phyloP scores from a whole-genome alignment of 92 coral and sea anemone species.

The Paramuricea clavata region DNA sequence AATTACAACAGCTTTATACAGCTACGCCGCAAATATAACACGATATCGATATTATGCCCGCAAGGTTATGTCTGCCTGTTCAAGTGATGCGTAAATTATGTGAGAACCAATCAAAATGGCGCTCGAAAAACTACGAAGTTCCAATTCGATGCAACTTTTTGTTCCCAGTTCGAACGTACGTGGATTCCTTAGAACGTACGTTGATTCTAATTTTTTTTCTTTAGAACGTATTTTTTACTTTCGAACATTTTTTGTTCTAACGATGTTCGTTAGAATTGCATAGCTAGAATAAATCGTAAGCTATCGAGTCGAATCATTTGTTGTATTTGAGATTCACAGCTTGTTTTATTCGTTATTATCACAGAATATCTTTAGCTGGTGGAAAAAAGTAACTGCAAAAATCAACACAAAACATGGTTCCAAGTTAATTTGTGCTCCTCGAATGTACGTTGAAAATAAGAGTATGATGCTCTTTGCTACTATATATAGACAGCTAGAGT shows the following conservation, averaged over 20 bases:
- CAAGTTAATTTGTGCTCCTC: background rate
- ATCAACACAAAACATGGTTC: too few relatives aligned
- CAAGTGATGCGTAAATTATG: background rate
- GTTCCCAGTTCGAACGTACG: too few relatives aligned
- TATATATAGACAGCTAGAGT: too few relatives aligned
- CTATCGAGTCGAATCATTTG: background rate
- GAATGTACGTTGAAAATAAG: too few relatives aligned
- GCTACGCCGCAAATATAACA: slow-evolving; percentile 6
- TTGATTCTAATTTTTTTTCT: background rate
- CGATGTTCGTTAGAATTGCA: too few relatives aligned
- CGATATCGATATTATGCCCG: background rate
- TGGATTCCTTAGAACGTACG: too few relatives aligned
- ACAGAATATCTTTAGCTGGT: too few relatives aligned
- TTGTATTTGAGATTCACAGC: too few relatives aligned
- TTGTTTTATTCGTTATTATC: too few relatives aligned
- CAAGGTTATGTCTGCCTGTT: slow-evolving; percentile 11
- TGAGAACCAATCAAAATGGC: slow-evolving; percentile 6
- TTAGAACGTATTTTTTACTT: background rate
- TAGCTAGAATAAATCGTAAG: background rate
- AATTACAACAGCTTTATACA: background rate
- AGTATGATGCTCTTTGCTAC: too few relatives aligned
- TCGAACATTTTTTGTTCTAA: background rate
- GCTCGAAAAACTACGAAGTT: background rate
- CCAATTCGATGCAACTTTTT: background rate
- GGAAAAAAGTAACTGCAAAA: too few relatives aligned